Evolutionary conservation across 2,113 vertebrate species (phyloP).

Genomic region (Madoqua kirkii): DNA sequence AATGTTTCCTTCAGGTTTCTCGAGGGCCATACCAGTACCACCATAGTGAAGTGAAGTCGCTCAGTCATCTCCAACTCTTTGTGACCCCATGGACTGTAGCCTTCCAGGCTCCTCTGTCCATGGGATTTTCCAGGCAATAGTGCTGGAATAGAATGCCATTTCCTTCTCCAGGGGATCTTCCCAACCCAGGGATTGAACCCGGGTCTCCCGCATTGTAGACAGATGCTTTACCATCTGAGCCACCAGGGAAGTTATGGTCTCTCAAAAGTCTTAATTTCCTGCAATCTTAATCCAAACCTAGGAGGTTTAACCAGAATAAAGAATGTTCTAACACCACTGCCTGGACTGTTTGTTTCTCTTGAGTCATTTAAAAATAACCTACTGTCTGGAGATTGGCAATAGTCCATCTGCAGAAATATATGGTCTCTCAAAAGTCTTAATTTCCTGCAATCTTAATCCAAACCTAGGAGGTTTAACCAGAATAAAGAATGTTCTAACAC

Average conservation of each 20-base stretch:
- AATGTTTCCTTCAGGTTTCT: not conserved
- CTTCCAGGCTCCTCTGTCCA: too few relatives aligned
- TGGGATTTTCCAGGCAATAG: too few relatives aligned
- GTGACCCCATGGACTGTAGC: too few relatives aligned
- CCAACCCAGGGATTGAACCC: too few relatives aligned
- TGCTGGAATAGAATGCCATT: too few relatives aligned
- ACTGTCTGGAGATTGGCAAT: not conserved
- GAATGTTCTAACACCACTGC: not conserved
- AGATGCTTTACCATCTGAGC: too few relatives aligned
- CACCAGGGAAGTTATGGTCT: not conserved
- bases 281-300: not conserved
- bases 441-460: constrained; percentile 5
- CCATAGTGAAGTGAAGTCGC: too few relatives aligned
- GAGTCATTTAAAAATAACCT: not conserved
- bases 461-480: not conserved
- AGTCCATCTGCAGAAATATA: too few relatives aligned
- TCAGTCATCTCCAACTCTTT: too few relatives aligned
- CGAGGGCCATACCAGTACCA: not conserved
- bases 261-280: not conserved
- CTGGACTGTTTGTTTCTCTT: not conserved
- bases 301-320: not conserved
- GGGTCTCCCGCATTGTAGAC: too few relatives aligned
- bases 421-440: not conserved
- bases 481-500: not conserved
- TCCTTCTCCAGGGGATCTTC: too few relatives aligned